These are phyloP conservation scores for Plutomurus gul DNA, from an alignment of 1,140 invertebrate genomes.

Conservation along the genomic window DNA sequence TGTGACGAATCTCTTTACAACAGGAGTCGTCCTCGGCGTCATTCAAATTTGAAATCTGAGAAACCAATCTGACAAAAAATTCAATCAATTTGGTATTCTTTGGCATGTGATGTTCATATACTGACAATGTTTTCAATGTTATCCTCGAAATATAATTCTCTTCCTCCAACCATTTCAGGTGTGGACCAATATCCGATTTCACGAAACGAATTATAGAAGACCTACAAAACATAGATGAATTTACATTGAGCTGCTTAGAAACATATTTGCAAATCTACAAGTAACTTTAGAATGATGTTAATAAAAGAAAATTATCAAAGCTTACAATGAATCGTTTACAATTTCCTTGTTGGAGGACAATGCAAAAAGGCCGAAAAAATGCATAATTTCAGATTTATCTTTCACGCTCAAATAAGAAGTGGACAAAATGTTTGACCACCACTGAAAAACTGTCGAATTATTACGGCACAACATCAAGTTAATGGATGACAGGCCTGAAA, in stretches of 20 bases:
- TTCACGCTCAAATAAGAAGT: constrained; percentile 26
- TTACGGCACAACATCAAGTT: constrained; percentile 29
- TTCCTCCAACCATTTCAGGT: constrained; percentile 40
- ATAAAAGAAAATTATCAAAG: background rate
- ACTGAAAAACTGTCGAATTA: constrained; percentile 29
- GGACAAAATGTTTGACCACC: constrained; percentile 42
- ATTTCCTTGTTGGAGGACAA: constrained; percentile 32
- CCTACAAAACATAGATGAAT: background rate
- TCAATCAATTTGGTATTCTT: background rate
- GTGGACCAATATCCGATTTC: background rate
- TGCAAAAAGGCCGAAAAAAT: constrained; percentile 40
- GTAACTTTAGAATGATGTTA: background rate
- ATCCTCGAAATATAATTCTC: constrained; percentile 33
- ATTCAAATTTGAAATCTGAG: background rate
- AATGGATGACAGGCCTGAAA: constrained; percentile 43
- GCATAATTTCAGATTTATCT: constrained; percentile 42
- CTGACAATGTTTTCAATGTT: background rate
- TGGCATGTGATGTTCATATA: constrained; percentile 32
- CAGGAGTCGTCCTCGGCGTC: background rate
- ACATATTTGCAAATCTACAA: background rate
- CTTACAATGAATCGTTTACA: constrained; percentile 28
- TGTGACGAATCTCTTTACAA: background rate
- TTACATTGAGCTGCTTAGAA: background rate
- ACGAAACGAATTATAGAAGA: background rate
- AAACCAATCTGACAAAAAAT: background rate